These are phyloP conservation scores for Archocentrus centrarchus DNA, from an alignment of 2,113 vertebrate genomes.

Conservation along the genomic window DNA sequence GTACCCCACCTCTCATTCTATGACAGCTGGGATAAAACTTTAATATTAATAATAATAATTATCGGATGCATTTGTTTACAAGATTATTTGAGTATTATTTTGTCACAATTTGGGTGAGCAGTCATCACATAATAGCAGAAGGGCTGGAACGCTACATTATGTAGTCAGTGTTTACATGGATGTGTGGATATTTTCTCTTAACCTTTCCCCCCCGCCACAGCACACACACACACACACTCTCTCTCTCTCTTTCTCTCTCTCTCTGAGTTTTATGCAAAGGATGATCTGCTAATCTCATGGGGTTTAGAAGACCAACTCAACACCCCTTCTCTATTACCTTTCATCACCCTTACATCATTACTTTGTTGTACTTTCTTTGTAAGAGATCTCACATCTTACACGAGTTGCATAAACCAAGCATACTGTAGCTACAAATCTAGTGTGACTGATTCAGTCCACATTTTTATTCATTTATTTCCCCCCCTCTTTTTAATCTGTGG, in stretches of 20 bases:
- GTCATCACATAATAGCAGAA: not conserved
- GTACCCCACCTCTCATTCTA: too few relatives aligned
- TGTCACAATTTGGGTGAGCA: not conserved
- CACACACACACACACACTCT: not conserved
- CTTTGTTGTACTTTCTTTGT: conserved; percentile 5
- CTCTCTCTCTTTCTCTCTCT: not conserved
- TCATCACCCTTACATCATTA: conserved; percentile 29
- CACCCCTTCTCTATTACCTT: conserved; percentile 16
- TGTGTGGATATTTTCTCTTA: conserved; percentile 12
- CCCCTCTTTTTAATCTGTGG: conserved; percentile 15
- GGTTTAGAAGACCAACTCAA: not conserved
- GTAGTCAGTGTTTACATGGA: not conserved
- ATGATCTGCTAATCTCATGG: conserved; percentile 10
- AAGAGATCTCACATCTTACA: conserved; percentile 10
- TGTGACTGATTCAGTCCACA: conserved; percentile 55
- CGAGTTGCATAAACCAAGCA: not conserved
- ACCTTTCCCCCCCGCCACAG: conserved; percentile 1
- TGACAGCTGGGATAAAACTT: not conserved
- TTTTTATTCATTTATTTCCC: conserved; percentile 39
- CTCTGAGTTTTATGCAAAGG: conserved; percentile 8
- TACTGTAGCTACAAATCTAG: conserved; percentile 20
- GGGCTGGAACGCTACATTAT: not conserved
- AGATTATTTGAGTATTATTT: not conserved
- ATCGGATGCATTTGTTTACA: not conserved
- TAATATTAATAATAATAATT: conserved; percentile 1